Conservation (phyloP, 2,888 invertebrate genomes). For the Drosophila prolongata region DNA sequence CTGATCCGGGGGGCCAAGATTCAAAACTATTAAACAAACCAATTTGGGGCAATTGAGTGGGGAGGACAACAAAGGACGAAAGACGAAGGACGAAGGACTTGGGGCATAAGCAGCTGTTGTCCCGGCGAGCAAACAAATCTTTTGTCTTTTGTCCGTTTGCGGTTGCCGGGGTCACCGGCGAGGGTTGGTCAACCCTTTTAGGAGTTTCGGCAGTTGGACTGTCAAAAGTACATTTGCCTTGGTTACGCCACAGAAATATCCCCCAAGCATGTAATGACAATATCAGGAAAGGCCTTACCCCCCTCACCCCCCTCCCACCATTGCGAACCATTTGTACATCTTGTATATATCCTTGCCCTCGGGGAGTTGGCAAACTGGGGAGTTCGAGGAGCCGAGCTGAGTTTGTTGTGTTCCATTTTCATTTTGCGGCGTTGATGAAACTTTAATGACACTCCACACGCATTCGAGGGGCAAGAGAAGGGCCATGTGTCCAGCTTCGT, state of each 20-base stretch:
- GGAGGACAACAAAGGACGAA: constrained; percentile 3
- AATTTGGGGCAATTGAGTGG: constrained; percentile 46
- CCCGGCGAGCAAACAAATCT: constrained; percentile 59
- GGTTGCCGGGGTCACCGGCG: constrained; percentile 39
- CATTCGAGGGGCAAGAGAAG: constrained; percentile 41
- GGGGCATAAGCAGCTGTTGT: constrained; percentile 65
- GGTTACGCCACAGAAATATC: constrained; percentile 78
- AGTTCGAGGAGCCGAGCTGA: constrained; percentile 31
- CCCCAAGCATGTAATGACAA: constrained; percentile 77
- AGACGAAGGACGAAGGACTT: constrained; percentile 4
- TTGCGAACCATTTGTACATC: not conserved
- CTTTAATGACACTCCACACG: constrained; percentile 82
- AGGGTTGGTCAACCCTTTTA: constrained; percentile 64
- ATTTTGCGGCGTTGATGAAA: constrained; percentile 80
- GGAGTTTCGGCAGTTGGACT: constrained; percentile 64
- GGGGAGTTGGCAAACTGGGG: constrained; percentile 52
- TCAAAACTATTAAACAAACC: constrained; percentile 61
- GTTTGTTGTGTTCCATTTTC: constrained; percentile 58
- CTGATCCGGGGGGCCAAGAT: constrained; percentile 24
- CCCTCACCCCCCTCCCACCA: too few relatives aligned
- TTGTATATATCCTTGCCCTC: constrained; percentile 21
- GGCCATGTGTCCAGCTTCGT: constrained; percentile 57
- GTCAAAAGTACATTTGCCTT: constrained; percentile 80
- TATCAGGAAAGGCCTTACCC: constrained; percentile 57
- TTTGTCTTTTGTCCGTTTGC: constrained; percentile 44